Conservation (phyloP, 2,888 invertebrate species). For the Deilephila porcellus region DNA sequence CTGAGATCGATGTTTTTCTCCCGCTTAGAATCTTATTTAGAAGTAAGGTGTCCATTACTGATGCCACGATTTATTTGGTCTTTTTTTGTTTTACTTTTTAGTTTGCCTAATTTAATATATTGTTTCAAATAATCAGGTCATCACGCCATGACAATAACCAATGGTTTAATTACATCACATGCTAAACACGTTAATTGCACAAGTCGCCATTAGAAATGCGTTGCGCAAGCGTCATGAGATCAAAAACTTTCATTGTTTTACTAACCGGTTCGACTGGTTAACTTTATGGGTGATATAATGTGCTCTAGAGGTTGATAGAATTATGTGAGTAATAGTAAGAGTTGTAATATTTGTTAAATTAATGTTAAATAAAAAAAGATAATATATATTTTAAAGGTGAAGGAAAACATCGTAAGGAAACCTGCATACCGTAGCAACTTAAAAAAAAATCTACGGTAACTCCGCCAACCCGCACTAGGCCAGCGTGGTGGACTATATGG, state of each 20-base stretch:
- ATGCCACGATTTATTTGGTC: too few species aligned
- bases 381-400: too few species aligned
- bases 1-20: too few species aligned
- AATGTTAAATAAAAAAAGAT: not conserved
- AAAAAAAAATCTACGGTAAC: too few species aligned
- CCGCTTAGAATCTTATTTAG: too few species aligned
- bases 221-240: slow-evolving; percentile 28
- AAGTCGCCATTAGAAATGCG: slow-evolving; percentile 19
- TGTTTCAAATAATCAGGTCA: slow-evolving; percentile 1
- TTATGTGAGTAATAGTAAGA: slow-evolving; percentile 7
- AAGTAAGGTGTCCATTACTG: too few species aligned
- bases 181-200: slow-evolving; percentile 25
- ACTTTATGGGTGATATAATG: slow-evolving; percentile 9
- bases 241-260: slow-evolving; percentile 30
- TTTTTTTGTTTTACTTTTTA: too few species aligned
- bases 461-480: too few species aligned
- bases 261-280: slow-evolving; percentile 22
- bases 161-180: slow-evolving; percentile 28
- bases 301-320: slow-evolving; percentile 8
- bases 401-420: too few species aligned
- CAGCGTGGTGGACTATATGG: too few species aligned
- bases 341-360: not conserved
- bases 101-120: not conserved
- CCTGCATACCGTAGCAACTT: too few species aligned
- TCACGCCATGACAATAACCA: not conserved